Conservation (phyloP, 2,113 vertebrate species). For the Alouatta palliata region DNA sequence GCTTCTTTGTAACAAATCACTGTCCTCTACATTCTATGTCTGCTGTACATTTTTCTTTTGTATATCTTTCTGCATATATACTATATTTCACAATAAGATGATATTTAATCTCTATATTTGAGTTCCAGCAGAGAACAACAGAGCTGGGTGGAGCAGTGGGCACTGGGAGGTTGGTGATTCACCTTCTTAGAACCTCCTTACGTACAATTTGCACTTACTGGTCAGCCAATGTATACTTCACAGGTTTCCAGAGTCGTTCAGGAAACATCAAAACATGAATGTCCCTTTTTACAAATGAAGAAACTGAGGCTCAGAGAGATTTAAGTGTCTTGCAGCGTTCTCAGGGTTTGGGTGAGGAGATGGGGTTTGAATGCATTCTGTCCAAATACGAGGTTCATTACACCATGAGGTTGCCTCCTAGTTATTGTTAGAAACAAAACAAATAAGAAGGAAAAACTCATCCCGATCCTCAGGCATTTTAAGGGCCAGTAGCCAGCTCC, state of each 20-base stretch:
- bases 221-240: neutral
- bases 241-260: neutral
- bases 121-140: neutral
- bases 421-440: slow-evolving; percentile 2
- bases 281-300: neutral
- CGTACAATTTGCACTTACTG: neutral
- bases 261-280: neutral
- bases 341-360: neutral
- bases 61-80: neutral
- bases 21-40: neutral
- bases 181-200: neutral
- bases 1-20: neutral
- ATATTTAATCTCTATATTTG: neutral
- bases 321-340: neutral
- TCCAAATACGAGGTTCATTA: too few relatives aligned
- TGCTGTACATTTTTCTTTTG: neutral
- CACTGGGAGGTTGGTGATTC: neutral
- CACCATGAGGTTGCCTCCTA: neutral
- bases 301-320: neutral
- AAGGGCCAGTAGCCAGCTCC: neutral
- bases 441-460: neutral
- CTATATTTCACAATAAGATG: neutral
- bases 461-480: neutral
- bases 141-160: neutral
- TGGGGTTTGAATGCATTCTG: neutral